Conservation (phyloP, 2,888 invertebrate species). For the Melieria omissa region DNA sequence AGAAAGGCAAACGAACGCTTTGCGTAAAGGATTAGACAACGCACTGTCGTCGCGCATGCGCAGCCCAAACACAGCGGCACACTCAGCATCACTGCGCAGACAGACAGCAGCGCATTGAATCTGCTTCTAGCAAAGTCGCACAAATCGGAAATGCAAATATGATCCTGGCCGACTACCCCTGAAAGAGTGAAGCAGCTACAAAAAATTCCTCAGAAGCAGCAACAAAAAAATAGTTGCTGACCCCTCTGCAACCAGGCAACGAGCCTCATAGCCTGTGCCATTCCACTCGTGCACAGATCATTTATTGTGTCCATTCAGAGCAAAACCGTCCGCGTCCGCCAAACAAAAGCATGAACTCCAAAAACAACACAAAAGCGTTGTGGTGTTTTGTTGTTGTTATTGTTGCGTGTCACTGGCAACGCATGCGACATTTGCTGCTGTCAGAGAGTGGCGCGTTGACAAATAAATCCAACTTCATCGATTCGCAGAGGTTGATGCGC, state of each 20-base stretch:
- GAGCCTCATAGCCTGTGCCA: no score
- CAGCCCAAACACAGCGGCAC: not conserved
- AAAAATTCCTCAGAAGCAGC: not conserved
- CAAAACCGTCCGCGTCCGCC: not conserved
- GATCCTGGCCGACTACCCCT: not conserved
- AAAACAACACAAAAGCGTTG: not conserved
- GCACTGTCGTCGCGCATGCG: not conserved
- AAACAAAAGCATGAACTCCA: constrained; percentile 15
- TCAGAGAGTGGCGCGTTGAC: constrained; percentile 1
- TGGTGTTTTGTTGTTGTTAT: no score
- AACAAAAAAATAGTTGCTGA: not conserved
- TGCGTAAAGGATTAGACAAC: not conserved
- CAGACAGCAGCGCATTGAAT: not conserved
- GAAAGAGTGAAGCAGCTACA: not conserved
- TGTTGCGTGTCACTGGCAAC: no score
- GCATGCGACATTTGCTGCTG: not conserved
- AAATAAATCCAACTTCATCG: constrained; percentile 22
- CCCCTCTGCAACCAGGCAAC: not conserved
- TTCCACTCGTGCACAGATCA: not conserved
- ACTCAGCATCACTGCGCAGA: not conserved
- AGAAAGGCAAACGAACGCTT: not conserved
- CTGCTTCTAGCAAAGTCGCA: not conserved
- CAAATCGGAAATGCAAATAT: not conserved
- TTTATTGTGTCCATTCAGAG: not conserved
- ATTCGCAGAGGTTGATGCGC: not conserved